Percentiles rank a stretch among this genome's conserved stretches.
These are phyloP conservation scores for Agonopterix alstromeriana DNA, from an alignment of 2,888 invertebrate genomes.

Conservation along the genomic window DNA sequence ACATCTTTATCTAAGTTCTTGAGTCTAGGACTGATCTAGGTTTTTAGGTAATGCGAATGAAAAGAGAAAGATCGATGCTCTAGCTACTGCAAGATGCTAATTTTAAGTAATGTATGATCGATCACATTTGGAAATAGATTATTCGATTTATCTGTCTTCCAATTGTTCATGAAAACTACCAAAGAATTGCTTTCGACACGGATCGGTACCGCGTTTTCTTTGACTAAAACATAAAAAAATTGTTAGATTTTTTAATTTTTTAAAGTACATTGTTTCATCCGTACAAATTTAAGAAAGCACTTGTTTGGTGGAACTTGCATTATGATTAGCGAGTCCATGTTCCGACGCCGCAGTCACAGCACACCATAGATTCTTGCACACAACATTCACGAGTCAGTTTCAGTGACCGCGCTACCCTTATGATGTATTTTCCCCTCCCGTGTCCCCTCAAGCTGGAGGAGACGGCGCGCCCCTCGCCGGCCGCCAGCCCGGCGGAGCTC, in stretches of 20 bases:
- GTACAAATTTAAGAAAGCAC: neutral
- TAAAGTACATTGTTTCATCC: neutral
- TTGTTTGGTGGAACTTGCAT: neutral
- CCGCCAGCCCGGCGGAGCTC: conserved; percentile 17
- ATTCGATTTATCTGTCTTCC: neutral
- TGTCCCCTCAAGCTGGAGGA: conserved; percentile 55
- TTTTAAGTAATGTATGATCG: conserved; percentile 3
- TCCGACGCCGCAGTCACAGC: conserved; percentile 10
- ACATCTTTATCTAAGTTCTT: neutral
- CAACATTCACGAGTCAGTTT: conserved; percentile 12
- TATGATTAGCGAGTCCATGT: neutral
- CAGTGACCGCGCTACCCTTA: conserved; percentile 35
- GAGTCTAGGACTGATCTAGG: neutral
- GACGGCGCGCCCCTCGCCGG: conserved; percentile 14
- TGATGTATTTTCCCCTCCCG: conserved; percentile 48
- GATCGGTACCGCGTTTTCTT: neutral
- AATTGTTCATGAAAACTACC: neutral
- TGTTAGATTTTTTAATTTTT: too few species aligned
- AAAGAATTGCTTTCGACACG: neutral
- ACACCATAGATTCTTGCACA: conserved; percentile 11
- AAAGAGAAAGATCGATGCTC: neutral
- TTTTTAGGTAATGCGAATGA: conserved; percentile 1
- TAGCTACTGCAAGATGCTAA: conserved; percentile 5
- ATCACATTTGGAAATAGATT: conserved; percentile 2
- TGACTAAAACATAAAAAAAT: too few species aligned